Conservation (phyloP, 2,888 invertebrate species). For the Acrobasis consociella region DNA sequence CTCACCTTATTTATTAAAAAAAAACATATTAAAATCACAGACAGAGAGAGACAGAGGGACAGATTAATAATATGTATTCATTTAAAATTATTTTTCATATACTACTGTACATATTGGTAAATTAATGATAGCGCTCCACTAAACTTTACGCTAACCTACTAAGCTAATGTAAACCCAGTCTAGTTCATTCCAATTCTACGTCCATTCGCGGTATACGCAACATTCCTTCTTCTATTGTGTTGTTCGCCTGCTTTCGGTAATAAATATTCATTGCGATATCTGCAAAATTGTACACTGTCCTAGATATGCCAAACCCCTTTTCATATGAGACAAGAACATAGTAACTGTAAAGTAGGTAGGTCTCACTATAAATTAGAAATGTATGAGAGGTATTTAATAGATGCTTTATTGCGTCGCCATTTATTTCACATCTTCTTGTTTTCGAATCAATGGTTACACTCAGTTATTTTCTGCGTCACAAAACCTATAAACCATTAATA, state of each 20-base stretch:
- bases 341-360: background rate
- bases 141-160: background rate
- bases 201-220: background rate
- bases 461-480: too few species aligned
- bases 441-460: too few species aligned
- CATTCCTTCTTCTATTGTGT: constrained; percentile 8
- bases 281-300: constrained; percentile 8
- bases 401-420: background rate
- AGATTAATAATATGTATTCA: background rate
- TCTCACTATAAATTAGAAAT: background rate
- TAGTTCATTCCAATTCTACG: background rate
- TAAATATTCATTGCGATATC: constrained; percentile 17
- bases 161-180: background rate
- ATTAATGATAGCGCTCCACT: too few species aligned
- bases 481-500: too few species aligned
- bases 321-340: too few species aligned
- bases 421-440: too few species aligned
- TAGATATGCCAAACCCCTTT: constrained; percentile 9
- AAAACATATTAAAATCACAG: too few species aligned
- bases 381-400: background rate
- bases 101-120: too few species aligned
- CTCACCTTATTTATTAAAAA: too few species aligned
- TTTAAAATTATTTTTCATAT: background rate
- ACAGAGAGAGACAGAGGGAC: too few species aligned
- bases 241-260: background rate